phyloP scores from a whole-genome alignment of 1,140 invertebrate genomes.

The Capitella teleta region DNA sequence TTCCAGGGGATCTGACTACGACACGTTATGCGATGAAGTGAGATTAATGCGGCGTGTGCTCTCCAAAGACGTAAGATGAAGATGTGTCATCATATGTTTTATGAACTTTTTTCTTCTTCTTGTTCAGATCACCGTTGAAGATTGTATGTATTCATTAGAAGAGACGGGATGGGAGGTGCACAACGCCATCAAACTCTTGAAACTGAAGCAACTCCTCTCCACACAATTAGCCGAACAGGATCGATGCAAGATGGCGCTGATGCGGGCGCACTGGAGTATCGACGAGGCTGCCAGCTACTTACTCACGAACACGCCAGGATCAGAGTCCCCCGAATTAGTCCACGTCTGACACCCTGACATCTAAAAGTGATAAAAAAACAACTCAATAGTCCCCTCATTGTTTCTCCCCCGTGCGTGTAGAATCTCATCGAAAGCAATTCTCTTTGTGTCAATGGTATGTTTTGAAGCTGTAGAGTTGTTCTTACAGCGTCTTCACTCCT shows the following conservation, averaged over 20 bases:
- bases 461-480: too few relatives aligned
- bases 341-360: too few relatives aligned
- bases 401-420: too few relatives aligned
- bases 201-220: slow-evolving; percentile 51
- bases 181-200: slow-evolving; percentile 73
- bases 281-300: slow-evolving; percentile 39
- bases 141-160: slow-evolving; percentile 68
- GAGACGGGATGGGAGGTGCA: slow-evolving; percentile 79
- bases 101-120: slow-evolving; percentile 1
- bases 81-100: not conserved
- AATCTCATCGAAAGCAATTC: too few relatives aligned
- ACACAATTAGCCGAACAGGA: slow-evolving; percentile 28
- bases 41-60: not conserved
- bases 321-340: slow-evolving; percentile 1
- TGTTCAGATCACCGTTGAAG: slow-evolving; percentile 59
- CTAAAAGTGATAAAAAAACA: too few relatives aligned
- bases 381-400: too few relatives aligned
- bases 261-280: slow-evolving; percentile 38
- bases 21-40: not conserved
- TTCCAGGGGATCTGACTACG: too few relatives aligned
- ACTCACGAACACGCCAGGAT: slow-evolving; percentile 15
- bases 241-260: slow-evolving; percentile 35
- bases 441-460: too few relatives aligned
- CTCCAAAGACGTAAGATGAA: not conserved
- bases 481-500: too few relatives aligned